Evolutionary conservation across 2,113 vertebrate genomes (phyloP).

Genomic region (Sinocyclocheilus anshuiensis): DNA sequence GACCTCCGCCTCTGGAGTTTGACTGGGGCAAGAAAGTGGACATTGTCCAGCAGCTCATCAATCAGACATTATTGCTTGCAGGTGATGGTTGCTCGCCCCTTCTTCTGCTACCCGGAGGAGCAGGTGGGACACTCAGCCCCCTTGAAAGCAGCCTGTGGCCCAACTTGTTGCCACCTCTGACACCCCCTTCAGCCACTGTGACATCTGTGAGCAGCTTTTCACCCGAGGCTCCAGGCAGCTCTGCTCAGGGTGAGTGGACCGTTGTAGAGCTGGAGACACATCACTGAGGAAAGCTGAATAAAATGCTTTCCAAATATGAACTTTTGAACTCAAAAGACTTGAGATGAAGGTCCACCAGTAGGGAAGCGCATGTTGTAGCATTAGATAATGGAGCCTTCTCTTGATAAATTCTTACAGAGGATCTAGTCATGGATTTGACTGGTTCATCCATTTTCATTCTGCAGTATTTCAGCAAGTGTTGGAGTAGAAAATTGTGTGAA

Average conservation of each 20-base stretch:
- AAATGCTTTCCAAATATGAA: not conserved
- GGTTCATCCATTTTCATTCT: not conserved
- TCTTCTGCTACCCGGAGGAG: constrained; percentile 67
- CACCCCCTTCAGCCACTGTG: constrained; percentile 87
- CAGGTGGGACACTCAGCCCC: constrained; percentile 79
- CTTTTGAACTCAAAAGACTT: not conserved
- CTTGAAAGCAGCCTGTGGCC: constrained; percentile 88
- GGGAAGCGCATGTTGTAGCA: not conserved
- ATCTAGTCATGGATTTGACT: not conserved
- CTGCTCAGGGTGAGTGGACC: constrained; percentile 89
- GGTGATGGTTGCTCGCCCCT: constrained; percentile 71
- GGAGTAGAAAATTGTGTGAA: not conserved
- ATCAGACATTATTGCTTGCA: constrained; percentile 82
- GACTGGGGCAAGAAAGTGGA: constrained; percentile 79
- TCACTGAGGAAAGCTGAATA: constrained; percentile 71
- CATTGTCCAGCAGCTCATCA: constrained; percentile 88
- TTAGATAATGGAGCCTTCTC: not conserved
- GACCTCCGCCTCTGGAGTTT: constrained; percentile 68
- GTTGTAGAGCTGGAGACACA: constrained; percentile 92
- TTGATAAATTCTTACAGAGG: not conserved
- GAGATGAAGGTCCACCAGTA: not conserved
- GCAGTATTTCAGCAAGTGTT: not conserved
- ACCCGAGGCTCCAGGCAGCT: constrained; percentile 81
- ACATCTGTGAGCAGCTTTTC: constrained; percentile 91
- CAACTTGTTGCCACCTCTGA: constrained; percentile 81